These are phyloP conservation scores for Schizopygopsis pylzovi DNA, from an alignment of 2,797 vertebrate genomes.

Conservation along the genomic window DNA sequence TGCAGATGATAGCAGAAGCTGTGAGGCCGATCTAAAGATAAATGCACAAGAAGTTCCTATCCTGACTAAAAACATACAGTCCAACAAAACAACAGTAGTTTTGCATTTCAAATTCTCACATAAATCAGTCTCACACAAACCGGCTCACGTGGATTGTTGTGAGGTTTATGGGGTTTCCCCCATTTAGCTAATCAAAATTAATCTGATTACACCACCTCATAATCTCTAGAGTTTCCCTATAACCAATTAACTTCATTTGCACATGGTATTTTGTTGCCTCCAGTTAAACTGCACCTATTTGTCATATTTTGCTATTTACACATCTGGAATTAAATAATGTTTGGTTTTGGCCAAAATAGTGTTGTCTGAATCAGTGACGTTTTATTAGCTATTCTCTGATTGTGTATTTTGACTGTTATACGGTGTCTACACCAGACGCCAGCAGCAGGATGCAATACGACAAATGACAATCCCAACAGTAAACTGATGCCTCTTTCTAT, in stretches of 20 bases:
- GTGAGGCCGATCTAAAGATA: background rate
- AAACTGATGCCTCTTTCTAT: too few relatives aligned
- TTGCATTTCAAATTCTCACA: background rate
- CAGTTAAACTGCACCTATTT: background rate
- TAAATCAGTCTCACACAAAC: background rate
- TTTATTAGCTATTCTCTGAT: background rate
- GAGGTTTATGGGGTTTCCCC: slow-evolving; percentile 23
- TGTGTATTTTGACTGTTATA: too few relatives aligned
- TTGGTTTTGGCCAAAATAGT: background rate
- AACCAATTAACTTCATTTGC: background rate
- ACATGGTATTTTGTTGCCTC: background rate
- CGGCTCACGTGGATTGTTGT: background rate
- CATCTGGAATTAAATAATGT: background rate
- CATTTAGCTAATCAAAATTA: background rate
- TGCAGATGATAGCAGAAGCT: slow-evolving; percentile 19
- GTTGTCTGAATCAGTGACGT: background rate
- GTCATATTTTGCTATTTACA: background rate
- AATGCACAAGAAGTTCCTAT: slow-evolving; percentile 15
- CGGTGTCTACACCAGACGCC: too few relatives aligned
- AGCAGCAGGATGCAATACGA: too few relatives aligned
- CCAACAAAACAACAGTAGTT: background rate
- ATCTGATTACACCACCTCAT: slow-evolving; percentile 21
- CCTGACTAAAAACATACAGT: background rate
- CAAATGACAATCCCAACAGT: too few relatives aligned
- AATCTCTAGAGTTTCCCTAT: slow-evolving; percentile 51